phyloP scores from a whole-genome alignment of 2,888 invertebrate species.

The Drosophila helvetica region DNA sequence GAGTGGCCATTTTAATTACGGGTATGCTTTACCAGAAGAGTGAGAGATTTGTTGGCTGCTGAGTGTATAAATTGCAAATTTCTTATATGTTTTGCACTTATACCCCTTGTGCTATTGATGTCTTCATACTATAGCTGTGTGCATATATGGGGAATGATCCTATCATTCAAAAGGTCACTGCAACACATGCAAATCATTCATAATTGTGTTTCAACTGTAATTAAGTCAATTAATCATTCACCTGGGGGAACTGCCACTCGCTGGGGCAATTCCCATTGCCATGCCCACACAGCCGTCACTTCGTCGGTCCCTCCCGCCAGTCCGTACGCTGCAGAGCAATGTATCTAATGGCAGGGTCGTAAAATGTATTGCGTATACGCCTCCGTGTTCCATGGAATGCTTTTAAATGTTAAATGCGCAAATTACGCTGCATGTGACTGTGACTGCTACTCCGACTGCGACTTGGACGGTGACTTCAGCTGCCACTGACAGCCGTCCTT shows the following conservation, averaged over 20 bases:
- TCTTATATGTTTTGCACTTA: no score
- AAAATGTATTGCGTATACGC: constrained; percentile 78
- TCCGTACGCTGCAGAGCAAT: constrained; percentile 39
- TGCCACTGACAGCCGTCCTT: constrained; percentile 33
- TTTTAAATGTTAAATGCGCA: constrained; percentile 78
- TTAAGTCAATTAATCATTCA: constrained; percentile 77
- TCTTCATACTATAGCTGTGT: background rate
- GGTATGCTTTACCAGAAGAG: no score
- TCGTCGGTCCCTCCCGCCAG: background rate
- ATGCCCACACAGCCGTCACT: background rate
- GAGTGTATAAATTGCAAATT: no score
- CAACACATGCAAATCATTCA: constrained; percentile 51
- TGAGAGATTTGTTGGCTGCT: no score
- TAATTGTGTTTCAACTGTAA: constrained; percentile 57
- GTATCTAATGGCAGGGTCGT: constrained; percentile 75
- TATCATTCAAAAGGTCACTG: constrained; percentile 7
- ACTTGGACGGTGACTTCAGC: constrained; percentile 25
- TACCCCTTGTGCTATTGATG: no score
- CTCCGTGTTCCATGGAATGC: constrained; percentile 70
- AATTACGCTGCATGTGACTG: constrained; percentile 72
- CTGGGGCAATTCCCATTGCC: constrained; percentile 1
- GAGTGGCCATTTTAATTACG: no score
- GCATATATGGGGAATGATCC: background rate
- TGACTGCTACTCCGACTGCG: constrained; percentile 28
- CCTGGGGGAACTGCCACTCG: constrained; percentile 27